A percentile compares a stretch with the other conserved stretches of the same genome.
Evolutionary conservation across 2,888 invertebrate genomes (phyloP).

Genomic region (Melanargia galathea): DNA sequence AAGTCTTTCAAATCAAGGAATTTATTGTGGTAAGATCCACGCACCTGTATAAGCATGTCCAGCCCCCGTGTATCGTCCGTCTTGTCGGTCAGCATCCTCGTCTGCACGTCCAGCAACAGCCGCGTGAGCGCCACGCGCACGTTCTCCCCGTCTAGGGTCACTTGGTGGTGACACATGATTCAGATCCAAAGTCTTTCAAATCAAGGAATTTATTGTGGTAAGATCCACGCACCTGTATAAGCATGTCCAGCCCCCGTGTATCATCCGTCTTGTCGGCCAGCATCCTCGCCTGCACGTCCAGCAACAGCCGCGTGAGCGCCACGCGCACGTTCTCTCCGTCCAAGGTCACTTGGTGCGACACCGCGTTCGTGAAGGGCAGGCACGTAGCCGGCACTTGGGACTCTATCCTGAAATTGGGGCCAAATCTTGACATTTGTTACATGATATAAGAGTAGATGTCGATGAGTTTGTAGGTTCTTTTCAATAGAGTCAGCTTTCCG

Average conservation of each 20-base stretch:
- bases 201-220: neutral
- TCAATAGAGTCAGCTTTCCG: no score
- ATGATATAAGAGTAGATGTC: no score
- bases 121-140: no score
- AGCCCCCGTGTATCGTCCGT: slow-evolving; percentile 82
- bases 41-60: neutral
- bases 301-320: slow-evolving; percentile 82
- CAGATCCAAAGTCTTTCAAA: neutral
- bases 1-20: no score
- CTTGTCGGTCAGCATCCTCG: no score
- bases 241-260: slow-evolving; percentile 86
- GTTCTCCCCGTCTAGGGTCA: no score
- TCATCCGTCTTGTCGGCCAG: slow-evolving; percentile 88
- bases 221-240: slow-evolving; percentile 64
- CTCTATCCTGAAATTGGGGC: slow-evolving; percentile 72
- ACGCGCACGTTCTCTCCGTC: slow-evolving; percentile 88
- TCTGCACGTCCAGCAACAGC: no score
- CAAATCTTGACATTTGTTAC: neutral
- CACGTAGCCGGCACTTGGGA: slow-evolving; percentile 80
- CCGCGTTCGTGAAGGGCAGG: slow-evolving; percentile 75
- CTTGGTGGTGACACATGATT: neutral
- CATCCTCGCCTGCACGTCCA: slow-evolving; percentile 85
- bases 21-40: neutral
- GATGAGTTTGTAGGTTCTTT: no score
- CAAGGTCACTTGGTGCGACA: slow-evolving; percentile 71